These are phyloP conservation scores for Alloscopus bannaensis DNA, from an alignment of 2,888 invertebrate species.

Conservation along the genomic window DNA sequence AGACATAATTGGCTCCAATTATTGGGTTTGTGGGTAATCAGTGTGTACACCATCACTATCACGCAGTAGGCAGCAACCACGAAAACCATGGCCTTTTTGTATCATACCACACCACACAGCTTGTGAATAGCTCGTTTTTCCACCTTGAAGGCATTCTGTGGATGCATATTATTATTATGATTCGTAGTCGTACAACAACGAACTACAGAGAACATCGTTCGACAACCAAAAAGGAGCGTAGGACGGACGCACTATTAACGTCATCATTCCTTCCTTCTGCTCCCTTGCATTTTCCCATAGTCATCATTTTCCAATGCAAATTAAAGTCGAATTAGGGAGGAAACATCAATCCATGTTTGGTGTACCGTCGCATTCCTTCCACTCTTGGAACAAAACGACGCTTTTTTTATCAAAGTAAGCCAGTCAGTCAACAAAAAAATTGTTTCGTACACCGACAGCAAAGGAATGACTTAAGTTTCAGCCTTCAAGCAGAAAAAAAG, in stretches of 20 bases:
- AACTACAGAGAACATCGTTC: too few relatives aligned
- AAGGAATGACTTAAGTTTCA: conserved; percentile 33
- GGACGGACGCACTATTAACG: conserved; percentile 42
- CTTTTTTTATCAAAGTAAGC: conserved; percentile 22
- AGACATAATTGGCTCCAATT: conserved; percentile 54
- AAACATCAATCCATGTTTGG: conserved; percentile 46
- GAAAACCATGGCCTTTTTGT: too few relatives aligned
- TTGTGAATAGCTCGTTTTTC: conserved; percentile 41
- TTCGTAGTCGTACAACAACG: conserved; percentile 17
- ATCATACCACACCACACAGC: background rate
- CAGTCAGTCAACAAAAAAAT: background rate
- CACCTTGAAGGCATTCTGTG: conserved; percentile 48
- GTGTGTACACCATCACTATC: conserved; percentile 34
- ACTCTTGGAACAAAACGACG: conserved; percentile 12
- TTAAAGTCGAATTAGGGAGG: conserved; percentile 70
- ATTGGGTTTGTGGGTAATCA: conserved; percentile 55
- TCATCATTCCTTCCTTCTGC: conserved; percentile 44
- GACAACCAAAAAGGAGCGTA: too few relatives aligned
- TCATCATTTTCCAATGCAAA: conserved; percentile 68
- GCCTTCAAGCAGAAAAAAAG: conserved; percentile 46
- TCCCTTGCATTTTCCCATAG: conserved; percentile 45
- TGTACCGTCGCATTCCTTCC: conserved; percentile 44
- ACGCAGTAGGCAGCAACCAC: conserved; percentile 26
- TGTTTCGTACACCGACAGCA: too few relatives aligned
- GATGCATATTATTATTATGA: conserved; percentile 15